A percentile compares a stretch with the other conserved stretches of the same genome.
phyloP scores from a whole-genome alignment of 2,797 vertebrate genomes.

The Poecilia picta region DNA sequence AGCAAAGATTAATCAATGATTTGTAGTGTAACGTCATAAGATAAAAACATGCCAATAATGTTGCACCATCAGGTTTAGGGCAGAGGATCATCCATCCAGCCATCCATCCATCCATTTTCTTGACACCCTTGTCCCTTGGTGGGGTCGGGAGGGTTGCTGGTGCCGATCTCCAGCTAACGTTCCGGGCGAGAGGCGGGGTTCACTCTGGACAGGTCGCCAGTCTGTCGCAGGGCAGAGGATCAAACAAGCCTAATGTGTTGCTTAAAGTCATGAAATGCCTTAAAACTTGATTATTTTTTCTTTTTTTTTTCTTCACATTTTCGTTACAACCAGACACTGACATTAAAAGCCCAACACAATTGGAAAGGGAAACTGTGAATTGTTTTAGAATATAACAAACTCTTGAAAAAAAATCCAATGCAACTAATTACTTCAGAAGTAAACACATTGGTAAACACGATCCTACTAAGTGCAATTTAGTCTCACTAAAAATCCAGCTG shows the following conservation, averaged over 20 bases:
- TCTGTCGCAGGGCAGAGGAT: conserved; percentile 41
- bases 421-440: not conserved
- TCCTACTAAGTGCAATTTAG: not conserved
- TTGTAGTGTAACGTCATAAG: conserved; percentile 38
- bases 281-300: not conserved
- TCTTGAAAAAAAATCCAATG: not conserved
- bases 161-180: too few species aligned
- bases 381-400: not conserved
- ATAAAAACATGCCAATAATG: conserved; percentile 35
- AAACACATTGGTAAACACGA: not conserved
- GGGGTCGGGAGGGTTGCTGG: too few species aligned
- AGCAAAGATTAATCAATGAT: conserved; percentile 25
- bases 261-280: not conserved
- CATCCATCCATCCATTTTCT: too few species aligned
- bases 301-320: not conserved
- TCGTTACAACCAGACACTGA: not conserved
- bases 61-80: conserved; percentile 21
- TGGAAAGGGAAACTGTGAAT: not conserved
- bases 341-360: not conserved
- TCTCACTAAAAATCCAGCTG: not conserved
- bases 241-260: not conserved
- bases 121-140: too few species aligned
- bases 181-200: too few species aligned
- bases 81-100: conserved; percentile 31
- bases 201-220: too few species aligned